Evolutionary conservation across 2,113 vertebrate species (phyloP), one percentile per base, ranked within the genome.

Genomic region (Oncorhynchus clarkii): DNA sequence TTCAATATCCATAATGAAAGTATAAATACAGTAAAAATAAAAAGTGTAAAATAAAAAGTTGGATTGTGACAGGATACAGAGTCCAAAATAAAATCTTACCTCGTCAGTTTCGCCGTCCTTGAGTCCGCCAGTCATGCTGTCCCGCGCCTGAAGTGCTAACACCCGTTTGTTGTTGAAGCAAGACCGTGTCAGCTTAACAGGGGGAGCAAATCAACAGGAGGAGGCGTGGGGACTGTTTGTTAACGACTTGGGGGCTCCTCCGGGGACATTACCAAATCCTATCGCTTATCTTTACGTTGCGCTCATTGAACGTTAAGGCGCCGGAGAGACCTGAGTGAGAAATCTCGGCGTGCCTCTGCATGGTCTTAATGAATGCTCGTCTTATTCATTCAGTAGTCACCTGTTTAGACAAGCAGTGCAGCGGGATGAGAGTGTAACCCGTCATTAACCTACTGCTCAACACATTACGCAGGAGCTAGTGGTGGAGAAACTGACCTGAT

Each of bases 101-200:
- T 93, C 92, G 13, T 92, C 95, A 16, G 94, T 91, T 57, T 97
- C 95, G 72, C 92, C 92, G 95, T 95, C 95, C 92, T 94, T 96
- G 90, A 82, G 87, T 84, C 95, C 96, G 84, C 95, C 95, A 84
- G 97, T 97, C 97, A 99, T 99, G 93, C 91, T 95, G 95, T 72
- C 88, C 78, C 9, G 85, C 84, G 77, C 83, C 81, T 60, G 74
- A 85, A 69, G 79, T 88, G 84, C 76, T 87, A 77, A 83, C 88
- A 88, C 84, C 80, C 73, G 77, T 80, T 82, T 88, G 84, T 73
- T 66, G 78, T 27, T 85, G 81, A 77, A 74, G 70, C 84, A 84
- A 75, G 84, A 90, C 82, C 93, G 86, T 85, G 77, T 74, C 54
- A 79, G 74, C 85, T 70, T 48, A 70, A 66, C 76, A 78, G 84